Conservation (phyloP, 1,140 invertebrate genomes). For the Drosophila sechellia region DNA sequence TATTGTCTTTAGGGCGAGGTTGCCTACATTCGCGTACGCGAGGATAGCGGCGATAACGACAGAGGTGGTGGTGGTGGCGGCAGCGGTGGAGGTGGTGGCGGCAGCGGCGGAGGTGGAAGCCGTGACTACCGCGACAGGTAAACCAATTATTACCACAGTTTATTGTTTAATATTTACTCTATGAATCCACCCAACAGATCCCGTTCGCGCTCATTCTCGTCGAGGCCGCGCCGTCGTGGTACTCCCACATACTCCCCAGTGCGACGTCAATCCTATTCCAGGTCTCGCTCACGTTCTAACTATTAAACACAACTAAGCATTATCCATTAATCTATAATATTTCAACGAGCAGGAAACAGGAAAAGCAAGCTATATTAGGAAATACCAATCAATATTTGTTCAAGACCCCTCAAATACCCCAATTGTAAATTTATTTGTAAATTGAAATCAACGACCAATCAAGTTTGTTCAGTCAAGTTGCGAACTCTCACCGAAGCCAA, state of each 20-base stretch:
- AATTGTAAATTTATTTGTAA: slow-evolving; percentile 13
- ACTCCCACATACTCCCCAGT: slow-evolving; percentile 92
- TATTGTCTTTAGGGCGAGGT: slow-evolving; percentile 93
- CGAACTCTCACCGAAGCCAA: slow-evolving; percentile 19
- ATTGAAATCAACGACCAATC: slow-evolving; percentile 31
- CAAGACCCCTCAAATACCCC: slow-evolving; percentile 13
- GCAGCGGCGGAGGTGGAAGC: slow-evolving; percentile 62
- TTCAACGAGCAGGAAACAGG: slow-evolving; percentile 74
- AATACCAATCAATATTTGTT: slow-evolving; percentile 34
- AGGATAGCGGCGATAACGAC: slow-evolving; percentile 91
- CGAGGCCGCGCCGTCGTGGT: slow-evolving; percentile 92
- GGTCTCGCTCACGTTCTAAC: slow-evolving; percentile 88
- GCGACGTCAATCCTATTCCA: slow-evolving; percentile 91
- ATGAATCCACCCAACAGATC: slow-evolving; percentile 84
- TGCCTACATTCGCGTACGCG: slow-evolving; percentile 97
- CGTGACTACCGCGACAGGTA: slow-evolving; percentile 85
- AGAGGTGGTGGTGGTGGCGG: slow-evolving; percentile 86
- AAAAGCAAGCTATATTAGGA: slow-evolving; percentile 67
- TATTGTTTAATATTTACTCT: slow-evolving; percentile 1
- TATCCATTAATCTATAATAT: slow-evolving; percentile 74
- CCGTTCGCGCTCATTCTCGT: slow-evolving; percentile 90
- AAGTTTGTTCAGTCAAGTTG: slow-evolving; percentile 35
- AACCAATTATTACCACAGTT: neutral
- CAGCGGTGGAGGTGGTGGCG: slow-evolving; percentile 82
- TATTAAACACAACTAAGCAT: slow-evolving; percentile 84